Evolutionary conservation across 2,888 invertebrate species (phyloP), one percentile per base, ranked within the genome.

Genomic region (Erebia ligea): DNA sequence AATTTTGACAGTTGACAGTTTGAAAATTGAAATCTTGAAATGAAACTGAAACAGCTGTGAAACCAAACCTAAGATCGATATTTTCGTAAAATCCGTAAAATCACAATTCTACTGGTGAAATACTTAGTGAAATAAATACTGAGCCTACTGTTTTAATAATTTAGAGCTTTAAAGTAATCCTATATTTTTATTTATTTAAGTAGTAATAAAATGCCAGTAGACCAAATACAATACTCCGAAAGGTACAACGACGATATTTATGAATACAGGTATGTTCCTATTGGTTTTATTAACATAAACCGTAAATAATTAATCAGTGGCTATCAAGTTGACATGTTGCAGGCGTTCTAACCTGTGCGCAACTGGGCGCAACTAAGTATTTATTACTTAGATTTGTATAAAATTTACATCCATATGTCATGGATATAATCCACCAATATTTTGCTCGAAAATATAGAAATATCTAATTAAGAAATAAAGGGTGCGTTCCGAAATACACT

Each of bases 191-290:
- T 52, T 17, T 1, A 42, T 42, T 17, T 42, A 50, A 63, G 25
- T 63, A 63, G 5, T 11, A 56, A 48, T 13, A 76, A 72, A 80
- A 96, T 96, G 96, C 95, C 97, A 2, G 94, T 95, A 54, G 97
- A 97, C 83, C 96, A 97, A 86, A 98, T 98, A 81, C 98, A 97
- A 82, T 98, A 98, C 88, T 98, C 98, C 0, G 98, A 98, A 84
- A 97, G 98, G 86, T 98, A 98, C 82, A 95, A 93, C 75, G 98
- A 98, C 88, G 97, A 97, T 78, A 94, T 95, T 65, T 98, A 96
- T 85, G 98, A 98, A 85, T 98, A 98, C 89, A 96, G 97, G 97
- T 97, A 88, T 85, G 83, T 52, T 72, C 65, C 70, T 70, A 54
- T 21, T 64, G n/a, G 56, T 68, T 70, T 71, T 34, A 62, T 58